Base-by-base conservation (phyloP, 1,140 invertebrate species). In the Neotoxoptera formosana region DNA sequence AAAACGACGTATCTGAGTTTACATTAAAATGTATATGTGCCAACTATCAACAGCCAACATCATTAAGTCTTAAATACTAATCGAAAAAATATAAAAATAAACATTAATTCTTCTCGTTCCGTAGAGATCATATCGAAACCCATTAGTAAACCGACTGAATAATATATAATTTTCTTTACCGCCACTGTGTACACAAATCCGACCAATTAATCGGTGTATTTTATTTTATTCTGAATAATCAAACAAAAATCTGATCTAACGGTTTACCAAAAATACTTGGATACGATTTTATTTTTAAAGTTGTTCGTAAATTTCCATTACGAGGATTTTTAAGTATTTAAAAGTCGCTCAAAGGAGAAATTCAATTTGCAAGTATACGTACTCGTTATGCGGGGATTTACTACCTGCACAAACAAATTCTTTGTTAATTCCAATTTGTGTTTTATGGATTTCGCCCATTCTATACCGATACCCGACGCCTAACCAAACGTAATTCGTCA, bases 1-100 rank as follows among this genome's bases (percentile, higher is more conserved):
- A 67, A 17, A n/a, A 14, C n/a, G 4, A 30, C 30, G 30, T 76
- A 76, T 76, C 7, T 4, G 60, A 76, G 30, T 17, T 76, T 76
- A 76, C 30, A 76, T n/a, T n/a, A 3, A 17, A n/a, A n/a, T 67
- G 1, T 76, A 76, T 76, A 76, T 53, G 6, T 76, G 60, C 60
- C 60, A 76, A 76, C 60, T 76, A 14, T 9, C 60, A 76, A 76
- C 60, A 76, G 17, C 14, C 60, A n/a, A 76, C 60, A 76, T 76
- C 14, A 76, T 76, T 76, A n/a, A 76, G 60, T 7, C 14, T 76
- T 76, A 76, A 76, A 76, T n/a, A 34, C 30, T 76, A 76, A 76
- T 76, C 60, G n/a, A 67, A 67, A n/a, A n/a, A 76, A 76, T n/a
- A 76, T n/a, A 30, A 76, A 76, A 76, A 76, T 76, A 76, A 76